phyloP scores from a whole-genome alignment of 2,113 vertebrate species.

The Rhinichthys klamathensis region DNA sequence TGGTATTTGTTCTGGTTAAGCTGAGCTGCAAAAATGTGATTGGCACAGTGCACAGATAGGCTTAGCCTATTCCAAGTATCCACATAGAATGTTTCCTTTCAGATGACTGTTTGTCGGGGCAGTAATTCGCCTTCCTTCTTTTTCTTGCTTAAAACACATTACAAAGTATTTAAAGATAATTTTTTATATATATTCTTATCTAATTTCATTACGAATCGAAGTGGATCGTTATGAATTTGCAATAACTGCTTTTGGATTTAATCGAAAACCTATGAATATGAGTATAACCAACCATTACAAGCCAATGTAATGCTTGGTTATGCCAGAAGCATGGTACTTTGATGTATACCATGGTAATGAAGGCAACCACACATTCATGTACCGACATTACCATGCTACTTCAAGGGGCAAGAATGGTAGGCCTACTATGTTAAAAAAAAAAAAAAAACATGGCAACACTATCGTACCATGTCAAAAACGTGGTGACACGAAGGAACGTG shows the following conservation, averaged over 20 bases:
- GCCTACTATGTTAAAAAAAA: neutral
- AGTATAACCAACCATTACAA: neutral
- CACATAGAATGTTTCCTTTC: neutral
- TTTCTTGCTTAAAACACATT: neutral
- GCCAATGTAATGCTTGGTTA: neutral
- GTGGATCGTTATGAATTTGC: neutral
- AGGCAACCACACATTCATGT: neutral
- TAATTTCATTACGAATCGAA: neutral
- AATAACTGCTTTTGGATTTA: neutral
- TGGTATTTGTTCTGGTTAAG: neutral
- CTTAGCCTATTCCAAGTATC: neutral
- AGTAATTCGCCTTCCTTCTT: neutral
- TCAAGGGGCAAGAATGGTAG: neutral
- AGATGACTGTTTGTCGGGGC: neutral
- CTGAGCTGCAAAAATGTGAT: neutral
- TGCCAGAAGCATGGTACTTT: neutral
- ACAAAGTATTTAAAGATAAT: neutral
- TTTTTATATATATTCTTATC: neutral
- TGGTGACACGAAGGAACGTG: neutral
- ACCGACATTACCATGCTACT: neutral
- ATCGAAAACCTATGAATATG: neutral
- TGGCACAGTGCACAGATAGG: neutral
- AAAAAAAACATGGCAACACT: neutral
- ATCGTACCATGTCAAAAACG: neutral
- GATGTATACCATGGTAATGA: neutral